Percentiles rank a stretch among this genome's conserved stretches.
These are phyloP conservation scores for Eupelmus urozonus DNA, from an alignment of 2,888 invertebrate genomes.

Conservation along the genomic window DNA sequence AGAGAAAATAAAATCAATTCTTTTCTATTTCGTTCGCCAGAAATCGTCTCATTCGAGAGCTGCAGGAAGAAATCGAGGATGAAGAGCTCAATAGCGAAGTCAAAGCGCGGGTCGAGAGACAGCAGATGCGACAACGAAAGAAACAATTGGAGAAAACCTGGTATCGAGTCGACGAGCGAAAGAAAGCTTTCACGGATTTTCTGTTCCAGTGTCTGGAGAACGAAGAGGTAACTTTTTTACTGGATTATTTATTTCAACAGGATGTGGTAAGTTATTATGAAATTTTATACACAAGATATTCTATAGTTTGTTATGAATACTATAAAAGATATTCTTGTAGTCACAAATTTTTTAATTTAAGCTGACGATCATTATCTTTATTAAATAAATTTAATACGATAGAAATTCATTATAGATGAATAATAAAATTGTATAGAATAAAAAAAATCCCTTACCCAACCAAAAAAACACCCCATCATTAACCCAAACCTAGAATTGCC, in stretches of 20 bases:
- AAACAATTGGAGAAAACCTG: slow-evolving; percentile 68
- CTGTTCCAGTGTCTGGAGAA: slow-evolving; percentile 61
- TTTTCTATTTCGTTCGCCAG: slow-evolving; percentile 41
- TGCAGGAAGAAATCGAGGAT: slow-evolving; percentile 69
- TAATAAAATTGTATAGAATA: too few species aligned
- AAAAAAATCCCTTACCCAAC: too few species aligned
- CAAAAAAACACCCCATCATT: too few species aligned
- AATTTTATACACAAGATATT: too few species aligned
- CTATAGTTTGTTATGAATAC: too few species aligned
- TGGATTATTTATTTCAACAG: background rate
- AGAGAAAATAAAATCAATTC: background rate
- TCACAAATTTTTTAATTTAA: too few species aligned
- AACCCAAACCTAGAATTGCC: too few species aligned
- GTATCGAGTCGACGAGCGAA: slow-evolving; percentile 62
- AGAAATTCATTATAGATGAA: too few species aligned
- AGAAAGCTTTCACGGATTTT: slow-evolving; percentile 65
- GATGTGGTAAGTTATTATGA: too few species aligned
- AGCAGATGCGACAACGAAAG: slow-evolving; percentile 65
- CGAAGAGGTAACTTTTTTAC: slow-evolving; percentile 67
- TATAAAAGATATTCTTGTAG: too few species aligned
- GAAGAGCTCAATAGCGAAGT: slow-evolving; percentile 66
- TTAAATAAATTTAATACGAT: too few species aligned
- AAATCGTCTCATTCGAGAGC: slow-evolving; percentile 67
- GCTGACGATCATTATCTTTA: too few species aligned
- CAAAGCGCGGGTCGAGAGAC: slow-evolving; percentile 63